Base-by-base conservation (phyloP, 2,797 vertebrate species). In the Salmo trutta region DNA sequence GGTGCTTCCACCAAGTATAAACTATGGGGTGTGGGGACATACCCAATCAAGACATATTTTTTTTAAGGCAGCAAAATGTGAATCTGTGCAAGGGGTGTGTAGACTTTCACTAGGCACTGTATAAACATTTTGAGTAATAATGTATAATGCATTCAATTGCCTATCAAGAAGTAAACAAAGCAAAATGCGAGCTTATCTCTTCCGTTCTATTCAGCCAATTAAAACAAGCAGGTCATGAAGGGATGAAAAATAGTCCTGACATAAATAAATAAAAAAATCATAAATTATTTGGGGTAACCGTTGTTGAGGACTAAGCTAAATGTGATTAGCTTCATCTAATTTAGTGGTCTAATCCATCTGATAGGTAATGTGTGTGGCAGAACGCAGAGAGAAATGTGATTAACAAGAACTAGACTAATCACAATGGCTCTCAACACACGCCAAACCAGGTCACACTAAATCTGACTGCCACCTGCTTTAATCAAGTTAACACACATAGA, bases 321-420 rank as follows among this genome's bases (percentile, higher is more conserved):
- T 92, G 87, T 82, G 82, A 95, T 96, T 95, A 95, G 90, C 91
- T 93, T 94, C 95, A 95, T 94, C 96, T 89, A 93, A 93, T 96
- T 96, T 95, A 88, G 88, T 81, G 87, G 91, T 91, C 93, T 96
- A 95, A 97, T 97, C 91, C 93, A 96, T 96, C 95, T 96, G 94
- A 89, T 56, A 94, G 93, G 90, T 94, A 95, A 94, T 92, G 85
- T 93, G 41, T 47, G 94, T 93, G 86, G 86, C 91, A 91, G 88
- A 84, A 90, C 88, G 86, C 92, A 90, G 89, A 88, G 92, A 79
- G 81, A 93, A 96, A 97, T 96, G 91, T 89, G 95, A 97, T 97
- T 95, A 96, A 89, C 90, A 81, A 87, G 91, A 96, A 94, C 90
- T 94, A 93, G 94, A 97, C 94, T 94, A 96, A 96, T 95, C 95